Base-by-base conservation (phyloP, 2,888 invertebrate genomes). In the Ramazzottius varieornatus region DNA sequence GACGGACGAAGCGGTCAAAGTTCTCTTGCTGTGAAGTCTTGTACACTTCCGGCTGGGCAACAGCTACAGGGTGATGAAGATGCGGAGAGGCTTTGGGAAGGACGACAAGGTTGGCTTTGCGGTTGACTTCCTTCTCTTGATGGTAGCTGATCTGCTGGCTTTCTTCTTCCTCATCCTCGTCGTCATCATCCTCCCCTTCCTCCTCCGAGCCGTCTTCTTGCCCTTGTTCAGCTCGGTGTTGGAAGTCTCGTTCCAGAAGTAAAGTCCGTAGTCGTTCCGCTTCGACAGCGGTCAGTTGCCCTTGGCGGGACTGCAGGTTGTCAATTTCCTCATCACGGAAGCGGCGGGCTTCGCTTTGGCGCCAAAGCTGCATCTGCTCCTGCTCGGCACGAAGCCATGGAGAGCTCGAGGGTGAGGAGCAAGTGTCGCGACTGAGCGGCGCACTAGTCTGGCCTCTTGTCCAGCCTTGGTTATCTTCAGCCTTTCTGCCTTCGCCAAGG, bases 171-270 rank as follows among this genome's bases (percentile, higher is more conserved):
- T 78, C 78, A 73, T 84, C 79, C 73, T 83, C 79, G 74, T 83
- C 79, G 72, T 81, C 80, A 68, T 83, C 84, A 65, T 85, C 85
- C 66, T 84, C 84, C 70, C 83, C 85, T 68, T 82, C 82, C 69
- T 80, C 82, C 66, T 81, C 82, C 34, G 81, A 33, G 65, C 63
- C 66, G 29, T 65, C 64, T 4, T 24, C n/a, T 8, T 54, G 54
- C 20, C 20, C 16, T 13, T 24, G 81, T 76, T 89, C 84, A 1
- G 90, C 91, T 64, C 93, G 80, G 65, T 88, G 82, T 74, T 93
- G 91, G 75, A 94, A 94, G 77, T 94, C 93, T 67, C 87, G 81
- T 74, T 94, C 93, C n/a, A 93, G 79, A 69, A 86, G 84, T 66
- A 94, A 78, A n/a, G 88, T 85, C 66, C 89, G 82, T 29, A 91